These are phyloP conservation scores for Lepidonotus clava DNA, from an alignment of 2,888 invertebrate genomes.

Conservation along the genomic window DNA sequence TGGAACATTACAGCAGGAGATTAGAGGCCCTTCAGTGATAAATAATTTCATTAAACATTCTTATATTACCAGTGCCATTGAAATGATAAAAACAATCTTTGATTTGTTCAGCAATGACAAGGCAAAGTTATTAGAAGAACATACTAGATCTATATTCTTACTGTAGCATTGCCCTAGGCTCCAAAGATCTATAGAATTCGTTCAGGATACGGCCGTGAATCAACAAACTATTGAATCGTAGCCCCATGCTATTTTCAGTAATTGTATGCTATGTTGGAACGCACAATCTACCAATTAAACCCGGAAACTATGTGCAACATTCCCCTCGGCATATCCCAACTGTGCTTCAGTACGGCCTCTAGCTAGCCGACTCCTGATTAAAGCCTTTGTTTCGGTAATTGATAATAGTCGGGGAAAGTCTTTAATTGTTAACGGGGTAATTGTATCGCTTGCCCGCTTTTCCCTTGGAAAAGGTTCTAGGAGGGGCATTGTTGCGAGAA, in stretches of 20 bases:
- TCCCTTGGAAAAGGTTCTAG: background rate
- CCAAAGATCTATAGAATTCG: too few relatives aligned
- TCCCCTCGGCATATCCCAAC: background rate
- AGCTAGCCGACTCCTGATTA: constrained; percentile 8
- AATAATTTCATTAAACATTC: too few relatives aligned
- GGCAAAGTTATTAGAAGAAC: too few relatives aligned
- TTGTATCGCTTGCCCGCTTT: constrained; percentile 20
- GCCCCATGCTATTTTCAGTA: background rate
- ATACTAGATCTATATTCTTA: too few relatives aligned
- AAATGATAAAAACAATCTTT: too few relatives aligned
- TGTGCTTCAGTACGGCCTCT: background rate
- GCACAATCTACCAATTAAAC: constrained; percentile 26
- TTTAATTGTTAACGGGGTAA: constrained; percentile 28
- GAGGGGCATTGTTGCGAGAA: constrained; percentile 16
- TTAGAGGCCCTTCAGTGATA: too few relatives aligned
- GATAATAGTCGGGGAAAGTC: constrained; percentile 31
- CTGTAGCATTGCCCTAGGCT: too few relatives aligned
- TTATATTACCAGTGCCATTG: too few relatives aligned
- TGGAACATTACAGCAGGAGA: too few relatives aligned
- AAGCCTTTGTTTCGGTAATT: constrained; percentile 36
- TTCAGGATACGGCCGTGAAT: too few relatives aligned
- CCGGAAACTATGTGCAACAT: background rate
- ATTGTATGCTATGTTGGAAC: constrained; percentile 8
- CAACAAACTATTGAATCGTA: too few relatives aligned
- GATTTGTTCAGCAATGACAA: too few relatives aligned